Evolutionary conservation across 1,140 invertebrate genomes (phyloP).

Genomic region (Geopemphigus sp.): DNA sequence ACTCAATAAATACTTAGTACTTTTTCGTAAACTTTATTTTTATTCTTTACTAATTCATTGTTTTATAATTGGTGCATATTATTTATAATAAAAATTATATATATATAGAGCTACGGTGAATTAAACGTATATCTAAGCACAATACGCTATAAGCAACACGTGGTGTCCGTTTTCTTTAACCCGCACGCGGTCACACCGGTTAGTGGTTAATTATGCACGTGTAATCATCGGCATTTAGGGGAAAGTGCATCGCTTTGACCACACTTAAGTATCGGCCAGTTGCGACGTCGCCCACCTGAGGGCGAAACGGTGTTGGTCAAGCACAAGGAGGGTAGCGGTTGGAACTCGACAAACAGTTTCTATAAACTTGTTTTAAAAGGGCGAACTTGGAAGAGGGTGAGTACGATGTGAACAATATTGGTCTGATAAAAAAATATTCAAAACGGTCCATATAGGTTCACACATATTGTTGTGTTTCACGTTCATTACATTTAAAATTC

Average conservation of each 20-base stretch:
- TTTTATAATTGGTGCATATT: no score
- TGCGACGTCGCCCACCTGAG: slow-evolving; percentile 8
- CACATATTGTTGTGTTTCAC: no score
- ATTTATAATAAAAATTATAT: no score
- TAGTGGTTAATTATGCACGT: slow-evolving; percentile 29
- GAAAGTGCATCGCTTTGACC: slow-evolving; percentile 39
- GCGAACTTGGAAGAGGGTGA: not conserved
- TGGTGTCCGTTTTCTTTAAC: slow-evolving; percentile 5
- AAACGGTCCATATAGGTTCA: no score
- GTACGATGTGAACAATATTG: not conserved
- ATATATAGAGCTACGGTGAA: no score
- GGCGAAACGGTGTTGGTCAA: not conserved
- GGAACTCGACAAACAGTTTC: not conserved
- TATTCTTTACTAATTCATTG: no score
- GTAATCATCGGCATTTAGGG: not conserved
- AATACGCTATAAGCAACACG: slow-evolving; percentile 18
- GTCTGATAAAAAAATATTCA: not conserved
- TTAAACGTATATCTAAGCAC: no score
- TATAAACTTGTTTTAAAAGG: not conserved
- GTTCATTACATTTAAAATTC: no score
- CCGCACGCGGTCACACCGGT: slow-evolving; percentile 32
- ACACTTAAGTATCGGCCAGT: slow-evolving; percentile 35
- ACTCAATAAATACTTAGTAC: no score
- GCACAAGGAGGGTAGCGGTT: not conserved
- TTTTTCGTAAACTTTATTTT: no score